Percentiles rank a stretch among this genome's conserved stretches.
Evolutionary conservation across 2,113 vertebrate genomes (phyloP).

Genomic region (Ammospiza nelsoni): DNA sequence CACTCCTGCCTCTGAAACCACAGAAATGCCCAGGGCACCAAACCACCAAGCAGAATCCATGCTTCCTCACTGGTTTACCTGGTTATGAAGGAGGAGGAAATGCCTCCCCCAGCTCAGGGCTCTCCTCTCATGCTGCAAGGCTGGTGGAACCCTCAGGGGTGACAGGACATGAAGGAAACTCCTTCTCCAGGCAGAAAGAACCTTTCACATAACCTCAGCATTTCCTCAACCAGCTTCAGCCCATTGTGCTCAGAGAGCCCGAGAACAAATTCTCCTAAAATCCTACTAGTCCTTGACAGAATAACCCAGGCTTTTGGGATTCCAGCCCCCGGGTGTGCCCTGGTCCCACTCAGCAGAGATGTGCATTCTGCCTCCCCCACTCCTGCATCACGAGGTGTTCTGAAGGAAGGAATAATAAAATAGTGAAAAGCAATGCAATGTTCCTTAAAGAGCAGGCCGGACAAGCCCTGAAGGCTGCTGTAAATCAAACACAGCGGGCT

Average conservation of each 20-base stretch:
- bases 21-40: background rate
- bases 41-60: background rate
- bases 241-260: background rate
- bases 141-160: background rate
- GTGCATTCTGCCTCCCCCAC: background rate
- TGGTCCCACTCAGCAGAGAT: background rate
- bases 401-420: background rate
- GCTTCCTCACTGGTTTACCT: rapidly evolving
- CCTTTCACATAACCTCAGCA: background rate
- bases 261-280: background rate
- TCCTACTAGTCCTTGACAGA: rapidly evolving
- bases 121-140: rapidly evolving
- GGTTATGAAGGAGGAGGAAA: rapidly evolving
- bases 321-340: rapidly evolving
- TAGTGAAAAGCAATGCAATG: background rate
- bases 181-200: background rate
- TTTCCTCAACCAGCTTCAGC: background rate
- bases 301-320: background rate
- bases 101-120: rapidly evolving
- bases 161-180: background rate
- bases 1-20: background rate
- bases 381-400: rapidly evolving
- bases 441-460: background rate
- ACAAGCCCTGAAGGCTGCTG: background rate
- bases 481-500: background rate